These are phyloP conservation scores for Meda fulgida DNA, from an alignment of 2,797 vertebrate species.

Conservation along the genomic window DNA sequence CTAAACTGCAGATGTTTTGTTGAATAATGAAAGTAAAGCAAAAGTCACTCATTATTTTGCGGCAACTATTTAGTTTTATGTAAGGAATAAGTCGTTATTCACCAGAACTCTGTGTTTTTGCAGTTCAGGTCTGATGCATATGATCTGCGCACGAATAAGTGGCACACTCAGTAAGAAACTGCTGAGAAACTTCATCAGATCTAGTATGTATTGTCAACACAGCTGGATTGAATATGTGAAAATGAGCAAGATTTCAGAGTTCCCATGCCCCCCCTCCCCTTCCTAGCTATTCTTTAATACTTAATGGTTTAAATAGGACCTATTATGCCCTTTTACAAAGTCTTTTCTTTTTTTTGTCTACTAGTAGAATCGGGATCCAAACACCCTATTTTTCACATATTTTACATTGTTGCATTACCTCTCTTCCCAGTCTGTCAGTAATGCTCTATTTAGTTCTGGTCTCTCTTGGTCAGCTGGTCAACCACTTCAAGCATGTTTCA, in stretches of 20 bases:
- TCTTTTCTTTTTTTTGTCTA: too few species aligned
- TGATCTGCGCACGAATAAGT: not conserved
- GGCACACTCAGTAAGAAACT: not conserved
- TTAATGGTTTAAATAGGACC: too few species aligned
- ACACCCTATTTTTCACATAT: too few species aligned
- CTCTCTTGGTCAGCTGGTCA: too few species aligned
- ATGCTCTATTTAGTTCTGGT: too few species aligned
- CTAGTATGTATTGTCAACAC: slow-evolving; percentile 2
- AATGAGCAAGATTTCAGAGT: not conserved
- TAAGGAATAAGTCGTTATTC: not conserved
- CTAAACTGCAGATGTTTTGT: not conserved
- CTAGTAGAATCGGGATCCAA: too few species aligned
- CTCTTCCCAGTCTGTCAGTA: too few species aligned
- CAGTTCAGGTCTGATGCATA: not conserved
- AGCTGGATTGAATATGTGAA: not conserved
- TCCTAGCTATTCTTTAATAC: too few species aligned
- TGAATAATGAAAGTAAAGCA: not conserved
- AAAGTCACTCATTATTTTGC: not conserved
- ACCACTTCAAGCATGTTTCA: too few species aligned
- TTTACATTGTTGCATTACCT: too few species aligned
- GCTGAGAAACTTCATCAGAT: not conserved
- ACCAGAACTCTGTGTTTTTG: not conserved
- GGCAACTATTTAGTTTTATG: not conserved
- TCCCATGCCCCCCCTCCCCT: too few species aligned
- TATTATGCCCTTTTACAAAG: too few species aligned